These are phyloP conservation scores for Ceratotherium simum DNA, from an alignment of 2,113 vertebrate genomes.

Conservation along the genomic window DNA sequence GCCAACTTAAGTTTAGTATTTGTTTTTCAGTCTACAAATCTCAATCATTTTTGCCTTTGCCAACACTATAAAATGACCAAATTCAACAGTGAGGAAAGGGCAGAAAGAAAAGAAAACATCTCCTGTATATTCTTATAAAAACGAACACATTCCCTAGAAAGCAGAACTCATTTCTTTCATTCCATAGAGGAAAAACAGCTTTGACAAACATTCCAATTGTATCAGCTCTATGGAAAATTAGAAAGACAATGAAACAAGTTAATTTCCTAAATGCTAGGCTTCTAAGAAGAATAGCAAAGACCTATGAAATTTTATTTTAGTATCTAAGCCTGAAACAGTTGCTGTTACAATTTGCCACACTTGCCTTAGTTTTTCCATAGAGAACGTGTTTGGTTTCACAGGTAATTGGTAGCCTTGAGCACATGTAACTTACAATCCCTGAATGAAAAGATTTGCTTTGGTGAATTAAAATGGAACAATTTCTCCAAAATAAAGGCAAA, in stretches of 20 bases:
- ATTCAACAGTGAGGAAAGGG: neutral
- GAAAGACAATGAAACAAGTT: conserved; percentile 46
- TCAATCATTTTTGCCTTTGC: neutral
- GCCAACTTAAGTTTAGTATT: neutral
- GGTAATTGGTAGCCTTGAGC: conserved; percentile 83
- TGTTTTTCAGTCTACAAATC: neutral
- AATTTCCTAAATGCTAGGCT: conserved; percentile 38
- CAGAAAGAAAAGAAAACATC: neutral
- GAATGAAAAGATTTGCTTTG: conserved; percentile 78
- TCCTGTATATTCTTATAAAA: neutral
- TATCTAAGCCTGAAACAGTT: neutral
- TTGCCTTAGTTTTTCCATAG: conserved; percentile 50
- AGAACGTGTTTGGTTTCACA: conserved; percentile 74
- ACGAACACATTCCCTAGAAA: neutral
- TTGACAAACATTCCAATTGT: neutral
- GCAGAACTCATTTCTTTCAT: neutral
- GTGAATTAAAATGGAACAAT: conserved; percentile 83
- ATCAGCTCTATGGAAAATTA: neutral
- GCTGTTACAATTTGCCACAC: conserved; percentile 51
- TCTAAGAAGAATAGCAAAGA: conserved; percentile 23
- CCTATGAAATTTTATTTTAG: conserved; percentile 11
- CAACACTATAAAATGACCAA: conserved; percentile 8
- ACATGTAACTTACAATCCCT: conserved; percentile 74
- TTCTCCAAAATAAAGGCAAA: conserved; percentile 74
- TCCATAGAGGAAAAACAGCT: neutral